A percentile compares a stretch with the other conserved stretches of the same genome.
Conservation (phyloP, 2,113 vertebrate species). For the Tichodroma muraria region DNA sequence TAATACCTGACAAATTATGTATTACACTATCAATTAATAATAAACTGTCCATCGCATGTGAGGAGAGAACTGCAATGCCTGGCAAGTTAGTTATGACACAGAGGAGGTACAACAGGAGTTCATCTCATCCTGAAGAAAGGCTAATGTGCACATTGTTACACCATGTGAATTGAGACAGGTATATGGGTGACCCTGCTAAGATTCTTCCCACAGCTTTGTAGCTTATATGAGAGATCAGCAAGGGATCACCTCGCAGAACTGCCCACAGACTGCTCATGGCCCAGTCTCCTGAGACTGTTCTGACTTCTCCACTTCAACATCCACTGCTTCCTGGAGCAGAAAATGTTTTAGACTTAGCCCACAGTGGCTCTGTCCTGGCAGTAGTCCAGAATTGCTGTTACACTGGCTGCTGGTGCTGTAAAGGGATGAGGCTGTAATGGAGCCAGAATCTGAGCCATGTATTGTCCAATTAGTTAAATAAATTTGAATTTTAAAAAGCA, state of each 20-base stretch:
- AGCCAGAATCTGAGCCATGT: neutral
- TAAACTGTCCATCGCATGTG: neutral
- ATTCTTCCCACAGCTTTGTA: neutral
- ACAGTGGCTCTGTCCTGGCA: neutral
- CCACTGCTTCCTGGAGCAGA: neutral
- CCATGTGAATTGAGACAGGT: accelerated
- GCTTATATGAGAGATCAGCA: neutral
- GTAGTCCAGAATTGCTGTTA: neutral
- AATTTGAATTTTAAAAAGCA: neutral
- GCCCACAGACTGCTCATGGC: accelerated
- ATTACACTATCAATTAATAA: neutral
- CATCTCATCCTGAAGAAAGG: neutral
- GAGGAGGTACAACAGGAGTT: neutral
- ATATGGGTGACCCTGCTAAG: neutral
- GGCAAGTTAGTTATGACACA: neutral
- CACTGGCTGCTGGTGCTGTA: neutral
- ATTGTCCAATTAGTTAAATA: neutral
- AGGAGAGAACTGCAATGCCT: neutral
- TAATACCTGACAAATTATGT: neutral
- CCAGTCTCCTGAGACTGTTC: neutral
- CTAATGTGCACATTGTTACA: neutral
- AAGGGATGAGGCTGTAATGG: neutral
- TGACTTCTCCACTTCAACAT: neutral
- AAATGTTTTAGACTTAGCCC: neutral
- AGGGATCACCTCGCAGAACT: neutral